Evolutionary conservation across 2,797 vertebrate species (phyloP), one percentile per base, ranked within the genome.

Genomic region (Propithecus perrieri): DNA sequence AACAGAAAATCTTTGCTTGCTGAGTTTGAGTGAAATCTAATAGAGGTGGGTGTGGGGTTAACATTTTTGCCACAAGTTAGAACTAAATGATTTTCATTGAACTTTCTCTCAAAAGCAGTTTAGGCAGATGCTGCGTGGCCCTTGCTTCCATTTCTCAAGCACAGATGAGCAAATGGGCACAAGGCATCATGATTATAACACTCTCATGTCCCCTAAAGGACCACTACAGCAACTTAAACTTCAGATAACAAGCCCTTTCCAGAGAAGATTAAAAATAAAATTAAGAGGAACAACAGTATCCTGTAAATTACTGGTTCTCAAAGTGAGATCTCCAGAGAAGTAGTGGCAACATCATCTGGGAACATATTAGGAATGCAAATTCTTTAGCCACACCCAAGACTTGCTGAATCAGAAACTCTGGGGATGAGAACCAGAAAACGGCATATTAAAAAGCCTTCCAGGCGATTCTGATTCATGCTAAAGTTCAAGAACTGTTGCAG

Each of bases 21-120:
- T 92, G 57, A 92, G 46, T 88, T 41, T 92, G 80, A 95, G 61
- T 69, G 46, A 96, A 97, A 96, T 89, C 81, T 71, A 55, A 79
- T 71, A 43, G 46, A 92, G 33, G 78, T 78, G 48, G 18, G 7
- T 85, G 5, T 76, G 74, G 57, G 75, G 81, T 83, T 94, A 80
- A 93, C 46, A 67, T 10, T 53, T 61, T 61, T 89, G 41, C 28
- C 74, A 75, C 30, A 50, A 94, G 30, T 57, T 6, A 94, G 83
- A 75, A 88, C 30, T 33, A 72, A 97, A 88, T 41, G 15, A 84
- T 89, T 92, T 80, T 94, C 74, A 48, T 13, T 61, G 17, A 75
- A 72, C 15, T 26, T 85, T 71, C 76, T 94, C 48, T 94, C 65
- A 22, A 63, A 94, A 59, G 26, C 7, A 22, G 11, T 43, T 71